Base-by-base conservation (phyloP, 2,797 vertebrate genomes). In the Denticeps clupeoides region DNA sequence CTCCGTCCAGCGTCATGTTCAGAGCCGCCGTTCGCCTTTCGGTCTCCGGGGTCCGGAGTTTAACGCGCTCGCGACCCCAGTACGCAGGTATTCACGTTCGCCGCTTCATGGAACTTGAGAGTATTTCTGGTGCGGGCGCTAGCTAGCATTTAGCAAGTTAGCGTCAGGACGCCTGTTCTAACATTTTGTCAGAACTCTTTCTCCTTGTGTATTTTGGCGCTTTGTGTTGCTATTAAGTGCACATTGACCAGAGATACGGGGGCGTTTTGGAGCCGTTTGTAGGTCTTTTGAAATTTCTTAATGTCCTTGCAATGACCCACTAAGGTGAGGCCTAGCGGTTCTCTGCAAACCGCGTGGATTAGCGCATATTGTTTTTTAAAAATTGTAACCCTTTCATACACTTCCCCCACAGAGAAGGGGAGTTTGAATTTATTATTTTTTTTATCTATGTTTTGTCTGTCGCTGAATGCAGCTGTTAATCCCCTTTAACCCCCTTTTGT, bases 11-110 rank as follows among this genome's bases (percentile, higher is more conserved):
- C 66, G 80, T 15, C 48, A 86, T 87, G 84, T 82, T 87, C 67
- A 77, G 80, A 74, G 72, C 80, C 32, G 83, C 80, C 55, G 73
- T 77, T 61, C 81, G 78, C 65, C 64, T 81, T 7, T 83, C 84
- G 1, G 55, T 76, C 72, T 84, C 80, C 65, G 79, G 79, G 45
- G 65, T 73, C 26, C 79, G 82, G 74, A 73, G 70, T 64, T 29
- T 84, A 59, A 68, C 78, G 32, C 71, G 70, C 2, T 59, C 65
- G 8, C 77, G 72, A 12, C 72, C 73, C 0, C 40, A 62, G 3
- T 73, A 59, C 27, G 64, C 67, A 75, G 82, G 84, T 87, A 79
- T 52, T 2, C 1, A n/a, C n/a, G n/a, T n/a, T n/a, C n/a, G n/a
- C n/a, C n/a, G n/a, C n/a, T n/a, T n/a, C n/a, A n/a, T n/a, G n/a